Base-by-base conservation (phyloP, 2,888 invertebrate species). In the Cinara cedri region DNA sequence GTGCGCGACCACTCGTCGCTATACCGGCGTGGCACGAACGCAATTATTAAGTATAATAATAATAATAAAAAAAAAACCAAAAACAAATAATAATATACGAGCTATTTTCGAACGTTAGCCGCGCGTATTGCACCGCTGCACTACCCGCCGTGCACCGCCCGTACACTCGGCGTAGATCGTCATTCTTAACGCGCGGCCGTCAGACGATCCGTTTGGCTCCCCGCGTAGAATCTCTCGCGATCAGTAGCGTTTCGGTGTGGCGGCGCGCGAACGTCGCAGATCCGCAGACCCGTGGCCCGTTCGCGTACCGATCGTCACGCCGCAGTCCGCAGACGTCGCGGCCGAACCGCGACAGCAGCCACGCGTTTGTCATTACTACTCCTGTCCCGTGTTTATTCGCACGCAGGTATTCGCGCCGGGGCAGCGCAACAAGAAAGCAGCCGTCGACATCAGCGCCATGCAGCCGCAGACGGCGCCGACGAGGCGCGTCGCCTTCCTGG, bases 81-180 rank as follows among this genome's bases (percentile, higher is more conserved):
- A 68, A 49, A 51, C 62, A 26, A 54, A 3, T 3, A 54, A 54
- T 34, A 4, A 34, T 34, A 51, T 46, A 49, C 42, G 42, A 75
- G 75, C 46, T 75, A 75, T 75, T 75, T 75, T 75, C 55, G 75
- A 66, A 65, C 65, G 44, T n/a, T 21, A 13, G 34, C 46, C 21
- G 10, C n/a, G 65, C 46, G 49, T 11, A 24, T 49, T n/a, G 44
- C 13, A 54, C n/a, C n/a, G n/a, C n/a, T n/a, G n/a, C 49, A 24
- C 49, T 34, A 21, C n/a, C 24, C 66, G 24, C 24, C 4, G 24
- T 49, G 42, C n/a, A n/a, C 49, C 1, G 49, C 24, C n/a, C n/a
- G 21, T n/a, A 19, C 63, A n/a, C 8, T 9, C 65, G 16, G 49
- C 16, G 49, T 16, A 16, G 16, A 24, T 10, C 34, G 62, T 42